phyloP scores from a whole-genome alignment of 2,113 vertebrate species.

The Halichoerus grypus region DNA sequence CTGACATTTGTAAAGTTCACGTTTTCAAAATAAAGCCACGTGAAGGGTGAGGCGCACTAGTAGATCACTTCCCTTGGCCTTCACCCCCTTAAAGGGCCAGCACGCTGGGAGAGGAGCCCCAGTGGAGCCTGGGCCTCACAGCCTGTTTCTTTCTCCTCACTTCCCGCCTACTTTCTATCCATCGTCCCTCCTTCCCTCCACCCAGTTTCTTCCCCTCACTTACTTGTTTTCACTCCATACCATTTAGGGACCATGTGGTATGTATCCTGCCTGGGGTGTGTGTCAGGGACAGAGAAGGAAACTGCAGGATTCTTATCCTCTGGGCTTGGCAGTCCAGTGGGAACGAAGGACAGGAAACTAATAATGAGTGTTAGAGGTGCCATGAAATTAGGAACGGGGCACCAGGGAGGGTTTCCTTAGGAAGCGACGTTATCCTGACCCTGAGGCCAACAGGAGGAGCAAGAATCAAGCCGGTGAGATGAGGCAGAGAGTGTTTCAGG shows the following conservation, averaged over 20 bases:
- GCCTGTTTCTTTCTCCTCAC: not conserved
- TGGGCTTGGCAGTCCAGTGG: not conserved
- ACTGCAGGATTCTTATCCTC: not conserved
- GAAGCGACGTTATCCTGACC: not conserved
- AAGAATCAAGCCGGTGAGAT: not conserved
- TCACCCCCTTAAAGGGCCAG: not conserved
- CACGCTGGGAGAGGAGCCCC: not conserved
- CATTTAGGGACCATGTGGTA: accelerated
- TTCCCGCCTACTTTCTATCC: accelerated
- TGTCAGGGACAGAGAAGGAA: not conserved
- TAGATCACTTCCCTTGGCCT: slow-evolving; percentile 33
- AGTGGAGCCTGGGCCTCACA: accelerated
- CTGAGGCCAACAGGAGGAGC: not conserved
- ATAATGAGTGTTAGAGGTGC: not conserved
- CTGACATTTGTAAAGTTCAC: slow-evolving; percentile 89
- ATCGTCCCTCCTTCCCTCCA: not conserved
- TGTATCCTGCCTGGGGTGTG: not conserved
- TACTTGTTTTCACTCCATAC: too few species aligned
- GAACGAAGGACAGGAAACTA: not conserved
- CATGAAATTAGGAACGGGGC: not conserved
- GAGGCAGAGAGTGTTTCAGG: not conserved
- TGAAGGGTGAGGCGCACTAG: not conserved
- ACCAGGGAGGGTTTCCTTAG: not conserved
- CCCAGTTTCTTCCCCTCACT: not conserved
- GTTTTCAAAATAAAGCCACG: slow-evolving; percentile 83